Evolutionary conservation across 2,888 invertebrate genomes (phyloP), one percentile per base, ranked within the genome.

Genomic region (Drosophila aldrichi): DNA sequence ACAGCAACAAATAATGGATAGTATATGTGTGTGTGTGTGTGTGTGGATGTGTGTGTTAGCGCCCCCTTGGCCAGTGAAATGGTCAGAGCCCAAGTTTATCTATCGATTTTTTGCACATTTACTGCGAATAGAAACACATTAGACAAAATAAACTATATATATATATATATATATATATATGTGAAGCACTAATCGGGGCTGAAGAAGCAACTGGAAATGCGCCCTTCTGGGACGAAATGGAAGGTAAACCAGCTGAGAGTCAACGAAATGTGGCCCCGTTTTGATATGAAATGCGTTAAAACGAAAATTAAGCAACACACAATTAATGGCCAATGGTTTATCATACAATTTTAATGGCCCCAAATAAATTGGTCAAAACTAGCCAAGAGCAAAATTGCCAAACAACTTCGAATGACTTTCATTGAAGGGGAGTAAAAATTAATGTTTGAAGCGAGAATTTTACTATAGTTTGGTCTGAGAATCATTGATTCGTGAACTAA

Each of bases 281-380:
- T 77, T 81, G 88, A 87, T 87, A 84, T 48, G 48, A 87, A 90
- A 87, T 90, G 79, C 87, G 89, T 88, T 90, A 88, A 88, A 88
- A 88, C 74, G 79, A 82, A 89, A 88, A 89, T 90, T 87, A 90
- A 90, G 89, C 90, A 89, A 34, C 32, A 88, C 84, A 81, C 88
- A 90, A 90, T 88, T 88, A 88, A 88, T 88, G 87, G 77, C 60
- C 70, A 75, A 70, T 74, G 73, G 77, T 89, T 88, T 88, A 89
- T 88, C 88, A 88, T 90, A 90, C 85, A 88, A 78, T 90, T 90
- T 90, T 90, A 88, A 90, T 90, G 85, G 88, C 74, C 41, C 41
- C 74, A 76, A 81, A 90, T 89, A 90, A 89, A 89, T 89, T 85
- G 89, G 77, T 62, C 55, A 66, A 70, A 81, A 86, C 83, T 74